Conservation (phyloP, 2,888 invertebrate genomes). For the Nymphalis polychloros region DNA sequence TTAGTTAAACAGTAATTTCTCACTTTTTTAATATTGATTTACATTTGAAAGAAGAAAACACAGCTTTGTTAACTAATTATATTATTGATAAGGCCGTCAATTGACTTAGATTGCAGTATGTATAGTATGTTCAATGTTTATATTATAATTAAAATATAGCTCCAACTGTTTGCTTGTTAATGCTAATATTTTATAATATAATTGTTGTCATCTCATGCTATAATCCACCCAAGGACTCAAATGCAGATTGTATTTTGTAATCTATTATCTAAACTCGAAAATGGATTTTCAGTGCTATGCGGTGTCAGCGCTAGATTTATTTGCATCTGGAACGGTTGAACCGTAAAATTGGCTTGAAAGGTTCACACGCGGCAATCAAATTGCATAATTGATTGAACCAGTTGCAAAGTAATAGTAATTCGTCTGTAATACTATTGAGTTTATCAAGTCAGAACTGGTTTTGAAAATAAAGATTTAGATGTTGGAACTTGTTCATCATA, state of each 20-base stretch:
- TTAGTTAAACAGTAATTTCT: too few species aligned
- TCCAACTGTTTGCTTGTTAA: too few species aligned
- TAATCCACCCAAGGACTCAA: background rate
- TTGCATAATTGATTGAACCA: constrained; percentile 1
- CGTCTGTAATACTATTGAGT: background rate
- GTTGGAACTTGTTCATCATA: too few species aligned
- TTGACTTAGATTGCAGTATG: too few species aligned
- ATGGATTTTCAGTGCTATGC: constrained; percentile 9
- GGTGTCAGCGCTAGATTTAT: constrained; percentile 10
- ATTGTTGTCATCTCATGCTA: too few species aligned
- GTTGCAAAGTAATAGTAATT: background rate
- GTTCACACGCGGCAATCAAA: constrained; percentile 9
- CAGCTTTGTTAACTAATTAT: too few species aligned
- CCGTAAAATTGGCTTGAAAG: constrained; percentile 14
- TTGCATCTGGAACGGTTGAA: background rate
- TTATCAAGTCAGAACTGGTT: background rate
- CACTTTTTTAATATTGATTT: too few species aligned
- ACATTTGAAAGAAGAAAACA: too few species aligned
- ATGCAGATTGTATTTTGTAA: background rate
- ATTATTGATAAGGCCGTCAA: too few species aligned
- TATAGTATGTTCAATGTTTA: too few species aligned
- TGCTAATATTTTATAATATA: too few species aligned
- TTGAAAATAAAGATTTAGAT: background rate
- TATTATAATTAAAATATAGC: too few species aligned
- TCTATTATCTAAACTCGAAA: background rate